These are phyloP conservation scores for Burhinus oedicnemus DNA, from an alignment of 2,113 vertebrate species.

Conservation along the genomic window DNA sequence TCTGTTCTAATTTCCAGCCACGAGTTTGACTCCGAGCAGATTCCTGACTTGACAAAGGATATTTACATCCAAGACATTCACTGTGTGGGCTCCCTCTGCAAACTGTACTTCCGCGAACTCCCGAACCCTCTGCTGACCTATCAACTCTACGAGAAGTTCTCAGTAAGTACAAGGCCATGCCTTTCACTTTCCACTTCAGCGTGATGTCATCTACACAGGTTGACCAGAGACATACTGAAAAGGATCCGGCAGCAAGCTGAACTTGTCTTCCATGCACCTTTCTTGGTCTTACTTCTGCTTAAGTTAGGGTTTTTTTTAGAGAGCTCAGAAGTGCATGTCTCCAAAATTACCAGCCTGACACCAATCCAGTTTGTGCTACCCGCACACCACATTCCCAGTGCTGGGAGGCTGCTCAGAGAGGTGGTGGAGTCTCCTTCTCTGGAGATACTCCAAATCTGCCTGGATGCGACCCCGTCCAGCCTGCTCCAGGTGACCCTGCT, in stretches of 20 bases:
- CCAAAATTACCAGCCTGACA: background rate
- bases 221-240: background rate
- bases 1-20: slow-evolving; percentile 77
- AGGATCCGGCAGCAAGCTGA: too few species aligned
- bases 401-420: background rate
- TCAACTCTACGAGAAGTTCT: slow-evolving; percentile 96
- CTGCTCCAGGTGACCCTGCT: too few species aligned
- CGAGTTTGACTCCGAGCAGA: slow-evolving; percentile 96
- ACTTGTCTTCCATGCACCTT: background rate
- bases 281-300: background rate
- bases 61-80: slow-evolving; percentile 95
- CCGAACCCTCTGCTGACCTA: slow-evolving; percentile 97
- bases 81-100: slow-evolving; percentile 97
- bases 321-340: rapidly evolving
- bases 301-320: background rate
- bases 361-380: background rate
- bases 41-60: slow-evolving; percentile 95
- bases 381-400: rapidly evolving
- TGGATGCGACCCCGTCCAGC: too few species aligned
- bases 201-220: background rate
- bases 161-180: slow-evolving; percentile 78
- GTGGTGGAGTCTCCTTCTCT: background rate
- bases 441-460: too few species aligned
- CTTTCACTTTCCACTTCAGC: background rate
- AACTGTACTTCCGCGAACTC: slow-evolving; percentile 96